Evolutionary conservation across 2,888 invertebrate genomes (phyloP).

Genomic region (Dasysyrphus tricinctus): DNA sequence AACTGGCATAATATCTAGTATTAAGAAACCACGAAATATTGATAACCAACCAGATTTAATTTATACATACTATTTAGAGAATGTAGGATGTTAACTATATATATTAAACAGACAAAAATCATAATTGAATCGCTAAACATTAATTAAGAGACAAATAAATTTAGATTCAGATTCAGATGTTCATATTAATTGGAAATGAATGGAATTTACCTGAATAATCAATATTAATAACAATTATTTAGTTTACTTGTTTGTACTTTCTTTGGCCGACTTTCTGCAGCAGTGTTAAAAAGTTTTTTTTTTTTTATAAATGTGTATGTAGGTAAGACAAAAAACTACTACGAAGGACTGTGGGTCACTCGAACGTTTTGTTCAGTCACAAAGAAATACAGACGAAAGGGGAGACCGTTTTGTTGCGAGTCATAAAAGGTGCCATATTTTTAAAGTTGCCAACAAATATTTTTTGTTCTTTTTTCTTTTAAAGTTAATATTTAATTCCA

Average conservation of each 20-base stretch:
- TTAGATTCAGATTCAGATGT: constrained; percentile 71
- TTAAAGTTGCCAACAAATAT: too few relatives aligned
- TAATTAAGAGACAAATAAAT: constrained; percentile 65
- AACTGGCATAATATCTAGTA: constrained; percentile 8
- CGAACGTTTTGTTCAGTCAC: too few relatives aligned
- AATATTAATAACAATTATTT: constrained; percentile 69
- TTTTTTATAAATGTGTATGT: too few relatives aligned
- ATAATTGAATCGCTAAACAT: constrained; percentile 57
- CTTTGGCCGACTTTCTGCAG: not conserved
- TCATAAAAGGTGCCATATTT: too few relatives aligned
- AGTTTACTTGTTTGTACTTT: not conserved
- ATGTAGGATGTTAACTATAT: constrained; percentile 74
- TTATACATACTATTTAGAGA: constrained; percentile 74
- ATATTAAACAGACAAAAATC: constrained; percentile 34
- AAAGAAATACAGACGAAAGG: too few relatives aligned
- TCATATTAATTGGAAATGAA: constrained; percentile 65
- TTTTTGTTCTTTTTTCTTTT: too few relatives aligned
- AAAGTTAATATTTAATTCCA: too few relatives aligned
- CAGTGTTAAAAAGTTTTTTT: not conserved
- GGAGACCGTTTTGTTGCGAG: too few relatives aligned
- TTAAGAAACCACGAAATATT: constrained; percentile 67
- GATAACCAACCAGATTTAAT: constrained; percentile 72
- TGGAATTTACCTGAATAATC: constrained; percentile 75
- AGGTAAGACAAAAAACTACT: too few relatives aligned
- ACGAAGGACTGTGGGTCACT: too few relatives aligned